Conservation (phyloP, 1,140 invertebrate genomes). For the Planococcus citri region DNA sequence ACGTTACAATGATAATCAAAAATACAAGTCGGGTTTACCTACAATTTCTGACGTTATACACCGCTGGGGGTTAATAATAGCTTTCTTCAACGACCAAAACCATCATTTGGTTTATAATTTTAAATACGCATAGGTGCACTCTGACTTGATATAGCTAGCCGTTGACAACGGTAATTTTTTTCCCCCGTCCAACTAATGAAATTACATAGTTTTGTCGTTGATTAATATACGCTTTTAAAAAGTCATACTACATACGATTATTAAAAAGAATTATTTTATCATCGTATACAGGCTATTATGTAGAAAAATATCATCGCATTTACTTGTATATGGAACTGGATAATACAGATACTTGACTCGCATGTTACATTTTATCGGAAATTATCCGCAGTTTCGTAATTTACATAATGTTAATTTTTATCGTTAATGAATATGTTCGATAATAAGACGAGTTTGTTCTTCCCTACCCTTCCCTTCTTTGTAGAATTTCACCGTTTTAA, state of each 20-base stretch:
- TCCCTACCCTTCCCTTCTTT: no score
- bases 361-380: background rate
- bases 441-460: background rate
- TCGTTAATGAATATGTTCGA: background rate
- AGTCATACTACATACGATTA: no score
- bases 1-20: background rate
- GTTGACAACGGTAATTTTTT: slow-evolving; percentile 1
- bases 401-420: background rate
- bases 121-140: background rate
- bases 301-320: no score
- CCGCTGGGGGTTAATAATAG: background rate
- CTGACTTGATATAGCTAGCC: background rate
- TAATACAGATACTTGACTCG: no score
- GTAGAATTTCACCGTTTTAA: no score
- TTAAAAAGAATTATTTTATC: background rate
- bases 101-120: background rate
- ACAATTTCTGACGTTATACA: background rate
- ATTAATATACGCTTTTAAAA: background rate
- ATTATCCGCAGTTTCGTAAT: background rate
- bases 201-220: slow-evolving; percentile 7
- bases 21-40: background rate
- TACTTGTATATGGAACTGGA: background rate
- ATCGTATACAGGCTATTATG: no score
- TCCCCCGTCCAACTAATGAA: background rate
- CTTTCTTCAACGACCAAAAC: slow-evolving; percentile 6